Percentiles rank a stretch among this genome's conserved stretches.
These are phyloP conservation scores for Agrypnus murinus DNA, from an alignment of 2,888 invertebrate species.

Conservation along the genomic window DNA sequence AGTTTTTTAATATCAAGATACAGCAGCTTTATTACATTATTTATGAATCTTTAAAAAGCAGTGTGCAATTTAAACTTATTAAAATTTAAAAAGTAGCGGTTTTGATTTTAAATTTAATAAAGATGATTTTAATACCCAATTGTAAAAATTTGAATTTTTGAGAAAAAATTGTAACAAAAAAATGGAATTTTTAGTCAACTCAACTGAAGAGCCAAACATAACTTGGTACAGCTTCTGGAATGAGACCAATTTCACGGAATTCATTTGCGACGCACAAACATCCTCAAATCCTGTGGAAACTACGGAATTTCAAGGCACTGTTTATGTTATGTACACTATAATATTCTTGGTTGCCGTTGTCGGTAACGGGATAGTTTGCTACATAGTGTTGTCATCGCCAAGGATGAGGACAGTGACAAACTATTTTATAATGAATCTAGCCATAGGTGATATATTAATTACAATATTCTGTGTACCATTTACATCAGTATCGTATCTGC, in stretches of 20 bases:
- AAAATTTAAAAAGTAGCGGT: too few species aligned
- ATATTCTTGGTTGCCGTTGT: constrained; percentile 83
- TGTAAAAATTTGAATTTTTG: too few species aligned
- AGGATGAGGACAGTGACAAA: constrained; percentile 95
- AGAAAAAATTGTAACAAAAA: too few species aligned
- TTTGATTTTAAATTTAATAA: too few species aligned
- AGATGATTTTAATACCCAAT: too few species aligned
- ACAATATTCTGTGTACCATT: constrained; percentile 94
- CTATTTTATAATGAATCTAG: constrained; percentile 92
- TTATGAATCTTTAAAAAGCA: background rate
- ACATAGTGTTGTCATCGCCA: constrained; percentile 87
- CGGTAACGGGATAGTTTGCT: constrained; percentile 89
- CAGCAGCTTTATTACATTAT: too few species aligned
- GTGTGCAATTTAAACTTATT: background rate
- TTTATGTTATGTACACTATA: constrained; percentile 82
- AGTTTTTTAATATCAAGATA: too few species aligned
- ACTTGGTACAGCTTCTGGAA: constrained; percentile 33
- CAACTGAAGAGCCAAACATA: constrained; percentile 11
- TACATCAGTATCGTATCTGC: constrained; percentile 86
- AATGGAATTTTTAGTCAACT: constrained; percentile 18
- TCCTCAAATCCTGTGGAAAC: constrained; percentile 50
- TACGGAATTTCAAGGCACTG: constrained; percentile 76
- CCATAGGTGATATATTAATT: constrained; percentile 92
- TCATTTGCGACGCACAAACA: constrained; percentile 36
- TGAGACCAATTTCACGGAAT: constrained; percentile 39